Evolutionary conservation across 1,140 invertebrate genomes (phyloP).

Genomic region (Drosophila funebris): DNA sequence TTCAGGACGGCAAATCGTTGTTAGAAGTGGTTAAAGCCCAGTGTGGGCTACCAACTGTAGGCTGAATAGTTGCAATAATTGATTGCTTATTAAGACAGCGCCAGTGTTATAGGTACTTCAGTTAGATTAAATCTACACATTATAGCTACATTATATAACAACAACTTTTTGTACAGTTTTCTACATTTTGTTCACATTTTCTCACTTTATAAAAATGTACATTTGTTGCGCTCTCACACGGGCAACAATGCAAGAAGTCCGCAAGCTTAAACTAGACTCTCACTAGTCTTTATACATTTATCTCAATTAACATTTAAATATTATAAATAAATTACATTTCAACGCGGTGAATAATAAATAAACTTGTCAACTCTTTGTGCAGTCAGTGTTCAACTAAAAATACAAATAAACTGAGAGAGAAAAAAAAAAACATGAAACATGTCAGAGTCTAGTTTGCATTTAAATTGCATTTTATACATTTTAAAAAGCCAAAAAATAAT

Average conservation of each 20-base stretch:
- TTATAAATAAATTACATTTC: slow-evolving; percentile 12
- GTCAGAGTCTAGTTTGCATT: slow-evolving; percentile 63
- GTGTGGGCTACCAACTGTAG: not conserved
- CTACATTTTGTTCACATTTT: too few relatives aligned
- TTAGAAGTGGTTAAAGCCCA: not conserved
- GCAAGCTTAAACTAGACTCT: not conserved
- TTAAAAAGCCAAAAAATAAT: not conserved
- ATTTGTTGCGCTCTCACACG: too few relatives aligned
- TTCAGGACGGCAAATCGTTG: slow-evolving; percentile 3
- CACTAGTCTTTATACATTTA: not conserved
- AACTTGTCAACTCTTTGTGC: slow-evolving; percentile 17
- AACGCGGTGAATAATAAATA: not conserved
- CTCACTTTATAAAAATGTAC: too few relatives aligned
- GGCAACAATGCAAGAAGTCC: too few relatives aligned
- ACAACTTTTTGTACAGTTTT: too few relatives aligned
- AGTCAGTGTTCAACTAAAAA: slow-evolving; percentile 26
- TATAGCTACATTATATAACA: too few relatives aligned
- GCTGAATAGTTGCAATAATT: not conserved
- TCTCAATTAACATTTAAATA: slow-evolving; percentile 21
- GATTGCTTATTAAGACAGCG: not conserved
- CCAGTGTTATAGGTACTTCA: not conserved
- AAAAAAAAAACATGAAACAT: not conserved
- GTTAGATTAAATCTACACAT: too few relatives aligned
- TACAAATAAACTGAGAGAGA: not conserved
- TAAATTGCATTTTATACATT: slow-evolving; percentile 65